Evolutionary conservation across 2,888 invertebrate genomes (phyloP), one percentile per base, ranked within the genome.

Genomic region (Melipona beecheii): DNA sequence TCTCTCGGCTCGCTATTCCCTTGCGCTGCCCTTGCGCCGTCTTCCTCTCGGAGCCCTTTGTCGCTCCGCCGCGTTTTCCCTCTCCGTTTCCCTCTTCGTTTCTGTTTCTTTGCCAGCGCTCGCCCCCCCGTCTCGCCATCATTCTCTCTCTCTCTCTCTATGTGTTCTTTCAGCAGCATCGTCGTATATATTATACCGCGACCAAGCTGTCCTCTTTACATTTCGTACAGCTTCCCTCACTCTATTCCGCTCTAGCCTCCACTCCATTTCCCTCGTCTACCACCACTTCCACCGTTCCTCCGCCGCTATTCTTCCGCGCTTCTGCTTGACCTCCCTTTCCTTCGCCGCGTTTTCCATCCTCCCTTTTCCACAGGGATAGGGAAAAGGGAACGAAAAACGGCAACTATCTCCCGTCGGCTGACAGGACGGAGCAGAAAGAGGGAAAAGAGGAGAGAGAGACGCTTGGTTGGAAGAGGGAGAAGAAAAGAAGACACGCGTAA

Each of bases 241-340:
- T 27, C 27, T 27, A 27, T 27, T 27, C 49, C 68, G n/a, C 75
- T 74, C 69, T 58, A 50, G 24, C 31, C 70, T 13, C 27, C 43
- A 62, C 65, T 62, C 69, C 71, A 75, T 77, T 77, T 73, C 60
- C 62, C 65, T 50, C 52, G 31, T 75, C 56, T 49, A n/a, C 43
- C 36, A 6, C 69, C 62, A 74, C 78, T 84, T 86, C 77, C 87
- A 69, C 79, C 60, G 75, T 87, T 70, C 75, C 66, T 73, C 74
- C 76, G 15, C 50, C 60, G 54, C 49, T 70, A 64, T 78, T 81
- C 70, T 70, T 69, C 75, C 75, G 54, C 56, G 62, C 68, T 81
- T 78, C 56, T 70, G 75, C 84, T 88, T 74, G 75, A 87, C 62
- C 78, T 82, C 80, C 31, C 52, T 65, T 21, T 31, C 43, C 19